Evolutionary conservation across 2,113 vertebrate genomes (phyloP).

Genomic region (Cnemophilus loriae): DNA sequence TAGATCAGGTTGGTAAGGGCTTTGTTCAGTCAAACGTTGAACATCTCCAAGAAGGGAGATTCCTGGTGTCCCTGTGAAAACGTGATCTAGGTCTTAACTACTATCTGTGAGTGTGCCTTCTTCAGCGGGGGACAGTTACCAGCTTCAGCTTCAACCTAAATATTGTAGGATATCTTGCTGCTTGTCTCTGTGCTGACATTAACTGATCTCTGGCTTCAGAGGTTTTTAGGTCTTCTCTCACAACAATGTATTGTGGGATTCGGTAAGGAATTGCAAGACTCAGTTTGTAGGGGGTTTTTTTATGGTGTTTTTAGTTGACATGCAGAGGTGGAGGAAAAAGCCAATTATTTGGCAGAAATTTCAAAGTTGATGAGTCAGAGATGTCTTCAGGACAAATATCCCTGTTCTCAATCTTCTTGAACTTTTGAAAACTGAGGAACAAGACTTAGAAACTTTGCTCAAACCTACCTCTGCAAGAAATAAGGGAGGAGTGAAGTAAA

Average conservation of each 20-base stretch:
- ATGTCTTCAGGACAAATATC: not conserved
- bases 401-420: not conserved
- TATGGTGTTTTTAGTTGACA: not conserved
- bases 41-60: not conserved
- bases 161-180: not conserved
- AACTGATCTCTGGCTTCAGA: not conserved
- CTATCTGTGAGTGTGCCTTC: not conserved
- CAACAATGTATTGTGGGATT: not conserved
- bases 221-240: not conserved
- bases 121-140: not conserved
- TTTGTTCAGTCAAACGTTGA: not conserved
- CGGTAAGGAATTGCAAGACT: not conserved
- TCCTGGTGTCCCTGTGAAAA: accelerated
- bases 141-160: not conserved
- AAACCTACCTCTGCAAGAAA: not conserved
- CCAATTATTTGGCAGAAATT: not conserved
- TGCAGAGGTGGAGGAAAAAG: not conserved
- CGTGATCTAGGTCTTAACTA: not conserved
- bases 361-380: not conserved
- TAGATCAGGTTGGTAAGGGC: not conserved
- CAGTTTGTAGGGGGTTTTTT: accelerated
- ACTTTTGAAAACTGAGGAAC: not conserved
- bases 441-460: not conserved
- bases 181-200: not conserved
- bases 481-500: not conserved